Evolutionary conservation across 2,797 vertebrate species (phyloP), one percentile per base, ranked within the genome.

Genomic region (Anolis apletophallus): DNA sequence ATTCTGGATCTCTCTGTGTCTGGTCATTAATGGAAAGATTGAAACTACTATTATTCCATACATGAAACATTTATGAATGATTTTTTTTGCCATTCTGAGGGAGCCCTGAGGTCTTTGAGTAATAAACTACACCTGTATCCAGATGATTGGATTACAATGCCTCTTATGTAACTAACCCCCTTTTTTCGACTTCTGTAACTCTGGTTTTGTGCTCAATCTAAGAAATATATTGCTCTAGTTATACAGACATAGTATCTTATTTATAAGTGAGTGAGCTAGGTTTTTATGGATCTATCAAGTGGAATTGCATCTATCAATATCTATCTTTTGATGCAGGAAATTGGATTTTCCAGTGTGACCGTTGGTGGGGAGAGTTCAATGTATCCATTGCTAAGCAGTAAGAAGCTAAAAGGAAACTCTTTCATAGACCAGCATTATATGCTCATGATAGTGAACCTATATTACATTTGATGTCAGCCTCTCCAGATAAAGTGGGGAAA

Each of bases 401-500:
- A 71, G 40, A 71, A 88, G 40, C 21, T 12, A 54, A 80, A 77
- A 67, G 50, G 40, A 83, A 87, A 83, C n/a, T 77, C 2, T 0
- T 85, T 85, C 76, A 85, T n/a, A 88, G 81, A 32, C 34, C 46
- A 80, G 6, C 5, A 71, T 68, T 82, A 87, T 87, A 57, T 69
- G 72, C 61, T 82, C 80, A 46, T 77, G 85, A 87, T 69, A 57
- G 80, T 50, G 52, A 81, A 67, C 26, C 80, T 77, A 69, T 87
- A 82, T 81, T 76, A 76, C 72, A 69, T 77, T 87, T 82, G 72
- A 82, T 87, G 72, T 77, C 85, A 59, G 36, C 52, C 34, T 87
- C 61, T 82, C 52, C 34, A 69, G 85, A 87, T 77, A 76, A 82
- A 76, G 61, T 82, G 80, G 61, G 34, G 7, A 69, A 82, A 77